Conservation (phyloP, 2,888 invertebrate genomes). For the Dichetophora obliterata region DNA sequence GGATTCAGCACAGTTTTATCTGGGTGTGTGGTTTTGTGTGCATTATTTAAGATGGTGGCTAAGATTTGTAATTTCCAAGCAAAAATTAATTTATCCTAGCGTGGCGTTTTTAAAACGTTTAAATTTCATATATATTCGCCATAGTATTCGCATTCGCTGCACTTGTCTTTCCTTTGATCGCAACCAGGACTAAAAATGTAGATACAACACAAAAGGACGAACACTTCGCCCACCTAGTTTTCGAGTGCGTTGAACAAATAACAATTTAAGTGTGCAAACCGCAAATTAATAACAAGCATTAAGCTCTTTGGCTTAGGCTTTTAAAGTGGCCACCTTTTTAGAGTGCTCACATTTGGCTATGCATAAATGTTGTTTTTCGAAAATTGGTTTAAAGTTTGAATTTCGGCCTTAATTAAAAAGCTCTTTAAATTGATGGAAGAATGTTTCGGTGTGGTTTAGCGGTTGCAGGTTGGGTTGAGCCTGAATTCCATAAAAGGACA, state of each 20-base stretch:
- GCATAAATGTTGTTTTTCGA: too few species aligned
- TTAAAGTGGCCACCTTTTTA: conserved; percentile 1
- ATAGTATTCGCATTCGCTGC: not conserved
- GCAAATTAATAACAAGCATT: conserved; percentile 6
- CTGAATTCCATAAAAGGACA: too few species aligned
- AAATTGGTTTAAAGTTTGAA: too few species aligned
- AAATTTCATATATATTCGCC: conserved; percentile 4
- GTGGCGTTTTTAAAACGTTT: conserved; percentile 2
- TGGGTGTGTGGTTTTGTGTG: not conserved
- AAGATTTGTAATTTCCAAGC: conserved; percentile 15
- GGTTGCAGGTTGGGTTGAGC: too few species aligned
- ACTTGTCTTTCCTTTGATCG: not conserved
- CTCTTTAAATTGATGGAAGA: too few species aligned
- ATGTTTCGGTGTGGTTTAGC: too few species aligned
- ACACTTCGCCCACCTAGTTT: not conserved
- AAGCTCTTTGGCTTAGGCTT: not conserved
- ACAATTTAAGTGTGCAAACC: conserved; percentile 1
- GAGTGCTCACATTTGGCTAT: too few species aligned
- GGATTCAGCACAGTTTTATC: not conserved
- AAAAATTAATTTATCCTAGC: not conserved
- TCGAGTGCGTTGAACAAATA: not conserved
- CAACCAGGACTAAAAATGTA: not conserved
- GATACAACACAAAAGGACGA: not conserved
- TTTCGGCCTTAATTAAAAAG: too few species aligned
- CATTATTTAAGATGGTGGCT: not conserved